Percentiles rank a stretch among this genome's conserved stretches.
Evolutionary conservation across 92 coral and sea anemone species (phyloP).

Genomic region (Parazoanthus swiftii): DNA sequence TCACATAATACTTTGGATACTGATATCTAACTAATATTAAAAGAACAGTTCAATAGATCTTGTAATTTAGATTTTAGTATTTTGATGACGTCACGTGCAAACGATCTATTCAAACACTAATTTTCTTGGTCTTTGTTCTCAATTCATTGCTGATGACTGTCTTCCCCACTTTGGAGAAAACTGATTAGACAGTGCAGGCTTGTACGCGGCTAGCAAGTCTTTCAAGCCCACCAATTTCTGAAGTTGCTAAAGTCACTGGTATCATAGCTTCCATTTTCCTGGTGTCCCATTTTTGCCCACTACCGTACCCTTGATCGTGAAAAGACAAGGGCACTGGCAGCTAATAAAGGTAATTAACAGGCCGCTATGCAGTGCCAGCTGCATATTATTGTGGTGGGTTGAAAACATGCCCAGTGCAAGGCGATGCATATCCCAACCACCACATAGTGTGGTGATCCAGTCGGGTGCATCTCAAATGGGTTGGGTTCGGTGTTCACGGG

Average conservation of each 20-base stretch:
- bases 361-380: slow-evolving; percentile 45
- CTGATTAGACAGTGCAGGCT: slow-evolving; percentile 44
- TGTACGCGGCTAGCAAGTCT: slow-evolving; percentile 34
- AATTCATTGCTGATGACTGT: slow-evolving; percentile 53
- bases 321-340: slow-evolving; percentile 43
- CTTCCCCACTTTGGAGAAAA: slow-evolving; percentile 45
- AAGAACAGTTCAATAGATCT: no score
- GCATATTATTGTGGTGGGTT: slow-evolving; percentile 52
- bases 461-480: slow-evolving; percentile 63
- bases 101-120: slow-evolving; percentile 23
- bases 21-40: no score
- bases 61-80: no score
- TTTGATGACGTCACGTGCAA: not conserved
- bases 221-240: slow-evolving; percentile 41
- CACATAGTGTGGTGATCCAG: slow-evolving; percentile 40
- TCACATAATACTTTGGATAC: no score
- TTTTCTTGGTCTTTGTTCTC: slow-evolving; percentile 51
- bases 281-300: slow-evolving; percentile 48
- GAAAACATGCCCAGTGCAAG: slow-evolving; percentile 40
- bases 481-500: slow-evolving; percentile 46
- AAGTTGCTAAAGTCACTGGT: slow-evolving; percentile 45
- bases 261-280: slow-evolving; percentile 35
- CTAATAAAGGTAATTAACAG: slow-evolving; percentile 48
- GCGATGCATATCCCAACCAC: slow-evolving; percentile 21
- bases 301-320: slow-evolving; percentile 46